phyloP scores from a whole-genome alignment of 2,888 invertebrate species.

The Argyresthia albistria region DNA sequence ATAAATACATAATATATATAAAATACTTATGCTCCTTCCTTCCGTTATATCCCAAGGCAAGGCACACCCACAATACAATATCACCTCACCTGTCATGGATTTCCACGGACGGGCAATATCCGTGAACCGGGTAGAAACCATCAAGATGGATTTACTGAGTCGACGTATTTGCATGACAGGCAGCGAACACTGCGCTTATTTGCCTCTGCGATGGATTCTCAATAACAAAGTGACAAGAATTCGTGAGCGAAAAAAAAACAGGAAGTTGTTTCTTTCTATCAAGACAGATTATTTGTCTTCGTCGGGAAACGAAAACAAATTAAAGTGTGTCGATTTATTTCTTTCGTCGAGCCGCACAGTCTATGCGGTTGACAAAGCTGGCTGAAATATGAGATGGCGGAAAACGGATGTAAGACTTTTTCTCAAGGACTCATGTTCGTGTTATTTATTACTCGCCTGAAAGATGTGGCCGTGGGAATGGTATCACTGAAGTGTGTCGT shows the following conservation, averaged over 20 bases:
- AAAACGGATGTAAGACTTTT: not conserved
- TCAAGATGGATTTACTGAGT: too few species aligned
- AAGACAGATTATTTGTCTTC: not conserved
- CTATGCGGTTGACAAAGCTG: not conserved
- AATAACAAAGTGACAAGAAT: not conserved
- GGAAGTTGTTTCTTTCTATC: not conserved
- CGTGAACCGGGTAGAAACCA: too few species aligned
- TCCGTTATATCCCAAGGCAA: too few species aligned
- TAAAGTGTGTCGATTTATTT: constrained; percentile 1
- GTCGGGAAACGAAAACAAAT: constrained; percentile 1
- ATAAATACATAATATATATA: too few species aligned
- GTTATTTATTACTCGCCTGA: not conserved
- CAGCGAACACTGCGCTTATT: too few species aligned
- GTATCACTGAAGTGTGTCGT: not conserved
- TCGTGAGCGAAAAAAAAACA: not conserved
- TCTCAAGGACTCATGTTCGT: not conserved
- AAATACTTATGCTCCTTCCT: too few species aligned
- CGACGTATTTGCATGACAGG: too few species aligned
- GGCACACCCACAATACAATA: too few species aligned
- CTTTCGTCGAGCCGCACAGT: not conserved
- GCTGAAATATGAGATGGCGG: not conserved
- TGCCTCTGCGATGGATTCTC: too few species aligned
- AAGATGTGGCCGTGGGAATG: not conserved
- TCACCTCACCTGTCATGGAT: too few species aligned
- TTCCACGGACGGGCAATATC: too few species aligned